Evolutionary conservation across 2,113 vertebrate genomes (phyloP).

Genomic region (Aptenodytes forsteri): DNA sequence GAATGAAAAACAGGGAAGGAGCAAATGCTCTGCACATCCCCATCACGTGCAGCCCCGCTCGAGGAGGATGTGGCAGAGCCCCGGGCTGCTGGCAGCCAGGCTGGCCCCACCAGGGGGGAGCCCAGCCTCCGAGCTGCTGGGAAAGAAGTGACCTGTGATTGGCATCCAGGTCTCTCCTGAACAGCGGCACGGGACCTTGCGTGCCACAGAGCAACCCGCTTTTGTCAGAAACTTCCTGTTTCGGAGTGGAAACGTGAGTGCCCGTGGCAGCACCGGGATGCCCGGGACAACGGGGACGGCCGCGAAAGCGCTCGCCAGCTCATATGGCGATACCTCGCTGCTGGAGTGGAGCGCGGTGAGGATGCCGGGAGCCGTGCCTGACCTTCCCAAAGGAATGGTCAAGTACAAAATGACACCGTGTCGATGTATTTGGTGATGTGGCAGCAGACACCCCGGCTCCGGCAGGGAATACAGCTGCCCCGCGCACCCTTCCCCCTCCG

Average conservation of each 20-base stretch:
- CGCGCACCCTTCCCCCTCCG: conserved; percentile 26
- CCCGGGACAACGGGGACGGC: neutral
- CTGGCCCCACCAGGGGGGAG: neutral
- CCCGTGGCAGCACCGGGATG: neutral
- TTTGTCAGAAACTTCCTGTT: conserved; percentile 32
- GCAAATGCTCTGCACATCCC: conserved; percentile 27
- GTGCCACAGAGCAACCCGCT: neutral
- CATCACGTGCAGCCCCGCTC: neutral
- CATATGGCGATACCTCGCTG: accelerated
- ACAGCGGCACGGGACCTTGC: neutral
- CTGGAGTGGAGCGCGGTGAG: accelerated
- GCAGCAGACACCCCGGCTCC: neutral
- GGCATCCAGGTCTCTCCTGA: neutral
- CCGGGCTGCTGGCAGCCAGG: neutral
- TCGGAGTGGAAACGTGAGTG: neutral
- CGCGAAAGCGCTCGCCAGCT: accelerated
- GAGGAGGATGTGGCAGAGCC: neutral
- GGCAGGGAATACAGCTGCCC: neutral
- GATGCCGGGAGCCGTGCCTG: accelerated
- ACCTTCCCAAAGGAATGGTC: neutral
- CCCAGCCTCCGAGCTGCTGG: neutral
- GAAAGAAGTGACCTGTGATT: conserved; percentile 37
- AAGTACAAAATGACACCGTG: accelerated
- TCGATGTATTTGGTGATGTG: neutral
- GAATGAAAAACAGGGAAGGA: conserved; percentile 72